Conservation (phyloP, 1,140 invertebrate genomes). For the Latrodectus geometricus region DNA sequence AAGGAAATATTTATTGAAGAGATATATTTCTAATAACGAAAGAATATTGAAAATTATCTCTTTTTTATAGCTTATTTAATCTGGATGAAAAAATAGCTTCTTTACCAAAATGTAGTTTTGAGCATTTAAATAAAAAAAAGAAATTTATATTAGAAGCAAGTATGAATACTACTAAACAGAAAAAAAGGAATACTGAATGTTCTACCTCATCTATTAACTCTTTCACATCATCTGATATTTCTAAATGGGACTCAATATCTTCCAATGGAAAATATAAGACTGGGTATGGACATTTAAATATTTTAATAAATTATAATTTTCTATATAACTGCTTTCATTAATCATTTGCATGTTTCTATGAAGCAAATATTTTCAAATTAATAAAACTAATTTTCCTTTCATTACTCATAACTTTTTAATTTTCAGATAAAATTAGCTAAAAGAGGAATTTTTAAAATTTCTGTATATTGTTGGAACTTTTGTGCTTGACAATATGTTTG, state of each 20-base stretch:
- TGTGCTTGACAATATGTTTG: too few relatives aligned
- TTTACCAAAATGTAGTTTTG: constrained; percentile 74
- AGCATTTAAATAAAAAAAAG: constrained; percentile 59
- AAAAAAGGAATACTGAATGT: neutral
- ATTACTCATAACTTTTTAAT: too few relatives aligned
- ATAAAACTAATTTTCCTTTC: too few relatives aligned
- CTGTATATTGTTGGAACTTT: too few relatives aligned
- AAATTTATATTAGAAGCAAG: constrained; percentile 41
- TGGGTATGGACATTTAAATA: constrained; percentile 62
- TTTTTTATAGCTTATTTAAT: constrained; percentile 78
- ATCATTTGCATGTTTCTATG: too few relatives aligned
- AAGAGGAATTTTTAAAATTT: too few relatives aligned
- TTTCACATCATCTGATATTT: constrained; percentile 12
- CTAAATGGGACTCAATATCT: constrained; percentile 21
- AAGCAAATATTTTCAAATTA: too few relatives aligned
- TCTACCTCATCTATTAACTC: constrained; percentile 26
- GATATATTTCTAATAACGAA: neutral
- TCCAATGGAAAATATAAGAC: constrained; percentile 65
- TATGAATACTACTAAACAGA: constrained; percentile 9
- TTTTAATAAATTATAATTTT: neutral
- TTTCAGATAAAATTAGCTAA: too few relatives aligned
- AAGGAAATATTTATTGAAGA: neutral
- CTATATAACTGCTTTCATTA: neutral
- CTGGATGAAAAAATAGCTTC: constrained; percentile 87
- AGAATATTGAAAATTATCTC: neutral